Conservation (phyloP, 2,113 vertebrate species). For the Mola mola region DNA sequence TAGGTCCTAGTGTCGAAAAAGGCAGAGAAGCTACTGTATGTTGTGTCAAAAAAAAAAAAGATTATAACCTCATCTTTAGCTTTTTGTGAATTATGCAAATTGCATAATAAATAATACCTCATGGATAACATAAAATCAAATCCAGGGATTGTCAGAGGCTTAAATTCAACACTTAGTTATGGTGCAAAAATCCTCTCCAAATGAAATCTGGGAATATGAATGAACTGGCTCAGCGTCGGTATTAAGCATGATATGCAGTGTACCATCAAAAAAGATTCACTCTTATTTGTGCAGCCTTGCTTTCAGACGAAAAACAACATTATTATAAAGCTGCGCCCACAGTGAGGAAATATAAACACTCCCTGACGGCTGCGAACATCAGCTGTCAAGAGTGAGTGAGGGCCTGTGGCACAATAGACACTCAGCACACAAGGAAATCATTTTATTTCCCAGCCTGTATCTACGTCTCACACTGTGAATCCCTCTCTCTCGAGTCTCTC, state of each 20-base stretch:
- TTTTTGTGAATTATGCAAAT: constrained; percentile 33
- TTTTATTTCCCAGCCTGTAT: constrained; percentile 28
- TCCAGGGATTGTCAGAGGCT: constrained; percentile 5
- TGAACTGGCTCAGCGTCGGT: background rate
- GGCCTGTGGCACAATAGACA: constrained; percentile 15
- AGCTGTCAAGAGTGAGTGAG: constrained; percentile 19
- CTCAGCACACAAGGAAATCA: constrained; percentile 36
- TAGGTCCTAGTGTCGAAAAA: too few species aligned
- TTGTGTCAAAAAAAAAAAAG: constrained; percentile 3
- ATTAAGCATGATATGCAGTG: background rate
- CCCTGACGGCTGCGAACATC: constrained; percentile 1
- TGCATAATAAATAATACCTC: constrained; percentile 6
- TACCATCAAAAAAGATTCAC: background rate
- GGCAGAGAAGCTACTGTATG: background rate
- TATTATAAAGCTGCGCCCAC: background rate
- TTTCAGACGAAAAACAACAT: constrained; percentile 14
- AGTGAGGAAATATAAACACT: constrained; percentile 9
- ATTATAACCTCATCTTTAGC: too few species aligned
- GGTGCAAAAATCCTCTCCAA: constrained; percentile 42
- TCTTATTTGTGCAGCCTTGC: constrained; percentile 1
- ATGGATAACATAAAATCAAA: constrained; percentile 19
- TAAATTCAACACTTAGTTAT: constrained; percentile 24
- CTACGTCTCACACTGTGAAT: constrained; percentile 35
- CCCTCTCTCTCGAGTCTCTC: constrained; percentile 38
- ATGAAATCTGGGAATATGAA: constrained; percentile 23